A percentile compares a stretch with the other conserved stretches of the same genome.
phyloP scores from a whole-genome alignment of 1,140 invertebrate genomes.

The Drusus annulatus region DNA sequence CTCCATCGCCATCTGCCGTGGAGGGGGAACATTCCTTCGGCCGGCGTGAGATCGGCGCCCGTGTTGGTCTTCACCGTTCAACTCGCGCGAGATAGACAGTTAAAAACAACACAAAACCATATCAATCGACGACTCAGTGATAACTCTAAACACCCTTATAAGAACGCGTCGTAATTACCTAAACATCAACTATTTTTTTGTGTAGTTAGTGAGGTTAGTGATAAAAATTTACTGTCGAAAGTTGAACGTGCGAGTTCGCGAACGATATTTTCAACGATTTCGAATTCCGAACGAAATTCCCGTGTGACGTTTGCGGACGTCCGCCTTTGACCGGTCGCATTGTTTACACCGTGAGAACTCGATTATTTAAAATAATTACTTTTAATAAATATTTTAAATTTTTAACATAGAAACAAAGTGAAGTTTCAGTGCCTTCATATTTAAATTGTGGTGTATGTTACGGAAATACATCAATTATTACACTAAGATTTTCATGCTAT shows the following conservation, averaged over 20 bases:
- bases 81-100: constrained; percentile 23
- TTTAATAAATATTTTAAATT: no score
- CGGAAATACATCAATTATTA: no score
- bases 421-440: no score
- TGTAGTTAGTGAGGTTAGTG: no score
- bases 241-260: constrained; percentile 6
- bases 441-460: neutral
- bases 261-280: constrained; percentile 9
- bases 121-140: no score
- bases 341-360: constrained; percentile 37
- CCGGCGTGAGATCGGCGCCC: constrained; percentile 48
- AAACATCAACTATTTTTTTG: no score
- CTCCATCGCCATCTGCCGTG: constrained; percentile 19
- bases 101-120: neutral
- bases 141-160: no score
- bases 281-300: constrained; percentile 37
- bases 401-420: no score
- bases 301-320: constrained; percentile 45
- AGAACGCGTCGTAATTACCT: no score
- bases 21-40: constrained; percentile 54
- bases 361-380: neutral
- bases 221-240: neutral
- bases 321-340: constrained; percentile 28
- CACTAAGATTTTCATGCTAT: no score
- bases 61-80: constrained; percentile 44